Conservation (phyloP, 2,888 invertebrate species). For the Venustoraphidia nigricollis region DNA sequence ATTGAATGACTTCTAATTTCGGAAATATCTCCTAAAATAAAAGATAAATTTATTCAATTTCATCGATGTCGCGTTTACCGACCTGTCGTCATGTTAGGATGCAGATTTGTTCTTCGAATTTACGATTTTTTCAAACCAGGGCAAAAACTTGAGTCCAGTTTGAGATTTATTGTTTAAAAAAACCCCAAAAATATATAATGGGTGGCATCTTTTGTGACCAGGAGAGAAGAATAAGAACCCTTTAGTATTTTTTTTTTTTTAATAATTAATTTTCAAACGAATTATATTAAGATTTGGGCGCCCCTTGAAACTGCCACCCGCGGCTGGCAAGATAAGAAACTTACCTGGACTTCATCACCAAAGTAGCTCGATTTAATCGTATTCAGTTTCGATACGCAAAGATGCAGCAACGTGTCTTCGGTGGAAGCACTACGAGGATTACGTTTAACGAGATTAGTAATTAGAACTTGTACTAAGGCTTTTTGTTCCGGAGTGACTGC, state of each 20-base stretch:
- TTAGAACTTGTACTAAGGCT: slow-evolving; percentile 28
- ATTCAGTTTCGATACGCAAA: slow-evolving; percentile 64
- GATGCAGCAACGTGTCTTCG: slow-evolving; percentile 71
- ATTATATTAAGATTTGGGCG: too few species aligned
- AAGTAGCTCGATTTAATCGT: slow-evolving; percentile 65
- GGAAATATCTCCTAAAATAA: slow-evolving; percentile 54
- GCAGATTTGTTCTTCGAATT: not conserved
- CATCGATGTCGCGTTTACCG: not conserved
- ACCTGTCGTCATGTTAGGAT: not conserved
- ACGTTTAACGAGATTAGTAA: slow-evolving; percentile 39
- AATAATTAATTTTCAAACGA: too few species aligned
- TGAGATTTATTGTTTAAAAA: too few species aligned
- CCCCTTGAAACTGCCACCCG: too few species aligned
- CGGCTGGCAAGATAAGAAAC: too few species aligned
- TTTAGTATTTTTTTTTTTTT: too few species aligned
- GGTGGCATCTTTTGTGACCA: too few species aligned
- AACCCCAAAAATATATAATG: too few species aligned
- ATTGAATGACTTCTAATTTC: slow-evolving; percentile 45
- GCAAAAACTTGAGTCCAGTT: too few species aligned
- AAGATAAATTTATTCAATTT: slow-evolving; percentile 6
- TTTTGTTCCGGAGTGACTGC: slow-evolving; percentile 34
- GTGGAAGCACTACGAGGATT: slow-evolving; percentile 53
- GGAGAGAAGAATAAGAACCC: too few species aligned
- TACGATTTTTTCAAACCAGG: too few species aligned
- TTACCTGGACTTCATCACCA: slow-evolving; percentile 42